Base-by-base conservation (phyloP, 2,888 invertebrate species). In the Phania funesta region DNA sequence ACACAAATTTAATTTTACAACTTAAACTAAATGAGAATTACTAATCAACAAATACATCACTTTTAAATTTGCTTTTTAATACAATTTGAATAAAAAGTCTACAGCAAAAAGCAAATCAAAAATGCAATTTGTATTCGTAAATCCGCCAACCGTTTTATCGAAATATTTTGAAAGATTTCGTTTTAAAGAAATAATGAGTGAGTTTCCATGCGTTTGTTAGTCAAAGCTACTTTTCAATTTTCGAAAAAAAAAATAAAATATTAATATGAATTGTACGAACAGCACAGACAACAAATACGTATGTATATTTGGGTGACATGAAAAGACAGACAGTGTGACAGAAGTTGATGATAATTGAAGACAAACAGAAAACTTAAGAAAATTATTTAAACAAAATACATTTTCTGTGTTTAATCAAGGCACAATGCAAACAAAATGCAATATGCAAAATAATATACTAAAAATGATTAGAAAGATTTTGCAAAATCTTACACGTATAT, bases 401-500 rank as follows among this genome's bases (percentile, higher is more conserved):
- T 60, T 38, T 74, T 26, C 20, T 20, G 13, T 62, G 41, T 65
- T 65, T 70, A 74, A 44, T 82, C 70, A 78, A 82, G 78, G 65
- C 78, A 84, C 77, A 84, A 84, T 80, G 84, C 83, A 84, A 82
- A 90, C 87, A 87, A 90, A 90, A 90, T 90, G 89, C 87, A 90
- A 85, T 85, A 90, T 87, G 87, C 89, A 90, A 90, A 89, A 89
- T 86, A 90, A 88, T 86, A 90, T 87, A 82, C 89, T 88, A 87
- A 90, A 90, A 76, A 89, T 83, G 84, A 90, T 88, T 84, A 90
- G 84, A 87, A 89, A 89, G 87, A 90, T 88, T 87, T 90, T 89
- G 84, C 88, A 90, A 88, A 89, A 90, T 88, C 93, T 93, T 92
- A 96, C 96, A 94, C 96, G 95, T 89, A 97, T 94, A 91, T 96